Percentiles rank a stretch among this genome's conserved stretches.
These are phyloP conservation scores for Flabesymbios commensalis DNA, from an alignment of 2,888 invertebrate species.

Conservation along the genomic window DNA sequence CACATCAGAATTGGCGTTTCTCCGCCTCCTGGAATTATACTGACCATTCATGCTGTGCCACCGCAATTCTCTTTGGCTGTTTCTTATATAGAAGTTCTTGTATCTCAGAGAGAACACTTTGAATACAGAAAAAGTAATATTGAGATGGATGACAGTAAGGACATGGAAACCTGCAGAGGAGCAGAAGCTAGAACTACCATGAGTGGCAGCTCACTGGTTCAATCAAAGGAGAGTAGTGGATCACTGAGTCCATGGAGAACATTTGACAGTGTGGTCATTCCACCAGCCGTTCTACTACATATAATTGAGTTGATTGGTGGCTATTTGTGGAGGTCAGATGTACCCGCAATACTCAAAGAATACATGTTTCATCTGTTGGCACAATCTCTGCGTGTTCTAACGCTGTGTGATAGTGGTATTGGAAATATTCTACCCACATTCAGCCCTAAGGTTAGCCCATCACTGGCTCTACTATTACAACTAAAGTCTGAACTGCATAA, in stretches of 20 bases:
- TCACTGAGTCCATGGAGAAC: slow-evolving; percentile 43
- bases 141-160: too few relatives aligned
- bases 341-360: slow-evolving; percentile 56
- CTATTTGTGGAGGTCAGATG: slow-evolving; percentile 53
- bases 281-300: slow-evolving; percentile 50
- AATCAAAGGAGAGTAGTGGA: slow-evolving; percentile 11
- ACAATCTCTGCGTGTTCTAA: slow-evolving; percentile 51
- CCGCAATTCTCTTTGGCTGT: slow-evolving; percentile 58
- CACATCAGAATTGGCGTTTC: slow-evolving; percentile 56
- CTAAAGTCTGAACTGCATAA: slow-evolving; percentile 52
- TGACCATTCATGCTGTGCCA: slow-evolving; percentile 59
- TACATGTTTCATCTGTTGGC: slow-evolving; percentile 56
- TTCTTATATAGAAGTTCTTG: slow-evolving; percentile 57
- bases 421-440: slow-evolving; percentile 26
- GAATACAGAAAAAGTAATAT: slow-evolving; percentile 10
- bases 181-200: background rate
- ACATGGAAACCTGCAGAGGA: background rate
- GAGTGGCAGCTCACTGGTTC: slow-evolving; percentile 2
- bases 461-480: slow-evolving; percentile 44
- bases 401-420: slow-evolving; percentile 51
- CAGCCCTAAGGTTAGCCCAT: slow-evolving; percentile 43
- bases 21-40: slow-evolving; percentile 48
- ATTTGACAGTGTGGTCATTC: slow-evolving; percentile 48
- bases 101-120: slow-evolving; percentile 43
- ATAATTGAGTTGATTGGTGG: slow-evolving; percentile 53